Conservation (phyloP, 2,797 vertebrate species). For the Megaceryle alcyon region DNA sequence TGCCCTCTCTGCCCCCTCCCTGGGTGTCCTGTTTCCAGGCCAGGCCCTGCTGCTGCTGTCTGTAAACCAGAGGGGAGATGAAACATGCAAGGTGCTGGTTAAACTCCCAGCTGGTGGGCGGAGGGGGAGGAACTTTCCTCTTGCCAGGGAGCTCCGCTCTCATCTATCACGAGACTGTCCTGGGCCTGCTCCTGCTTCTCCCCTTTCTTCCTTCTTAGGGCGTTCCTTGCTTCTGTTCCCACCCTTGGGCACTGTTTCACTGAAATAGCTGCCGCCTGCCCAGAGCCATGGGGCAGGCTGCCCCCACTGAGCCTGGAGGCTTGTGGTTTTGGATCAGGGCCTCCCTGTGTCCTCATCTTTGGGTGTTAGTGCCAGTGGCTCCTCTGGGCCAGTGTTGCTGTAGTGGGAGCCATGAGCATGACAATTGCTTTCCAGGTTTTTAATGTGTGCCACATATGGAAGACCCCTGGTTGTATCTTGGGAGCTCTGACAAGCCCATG, state of each 20-base stretch:
- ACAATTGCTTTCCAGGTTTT: constrained; percentile 51
- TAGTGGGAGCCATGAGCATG: not conserved
- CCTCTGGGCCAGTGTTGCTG: not conserved
- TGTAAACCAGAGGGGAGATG: not conserved
- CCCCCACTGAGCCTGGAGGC: not conserved
- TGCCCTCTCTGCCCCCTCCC: not conserved
- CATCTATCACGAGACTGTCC: constrained; percentile 2
- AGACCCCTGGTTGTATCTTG: not conserved
- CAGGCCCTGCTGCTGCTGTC: constrained; percentile 6
- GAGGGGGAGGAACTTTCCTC: constrained; percentile 5
- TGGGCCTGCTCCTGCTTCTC: not conserved
- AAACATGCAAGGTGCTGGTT: constrained; percentile 42
- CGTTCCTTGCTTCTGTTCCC: not conserved
- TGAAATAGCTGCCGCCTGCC: not conserved
- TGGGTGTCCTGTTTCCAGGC: constrained; percentile 45
- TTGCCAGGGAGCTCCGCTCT: constrained; percentile 7
- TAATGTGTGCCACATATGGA: not conserved
- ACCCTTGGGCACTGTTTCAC: not conserved
- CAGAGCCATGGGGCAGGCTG: not conserved
- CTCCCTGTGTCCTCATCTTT: rapidly evolving
- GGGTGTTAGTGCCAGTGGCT: rapidly evolving
- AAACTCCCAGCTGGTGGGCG: not conserved
- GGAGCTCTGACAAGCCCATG: constrained; percentile 16
- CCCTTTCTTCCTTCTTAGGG: constrained; percentile 44
- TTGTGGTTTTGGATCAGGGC: not conserved